These are phyloP conservation scores for Tenualosa ilisha DNA, from an alignment of 2,797 vertebrate genomes.

Conservation along the genomic window DNA sequence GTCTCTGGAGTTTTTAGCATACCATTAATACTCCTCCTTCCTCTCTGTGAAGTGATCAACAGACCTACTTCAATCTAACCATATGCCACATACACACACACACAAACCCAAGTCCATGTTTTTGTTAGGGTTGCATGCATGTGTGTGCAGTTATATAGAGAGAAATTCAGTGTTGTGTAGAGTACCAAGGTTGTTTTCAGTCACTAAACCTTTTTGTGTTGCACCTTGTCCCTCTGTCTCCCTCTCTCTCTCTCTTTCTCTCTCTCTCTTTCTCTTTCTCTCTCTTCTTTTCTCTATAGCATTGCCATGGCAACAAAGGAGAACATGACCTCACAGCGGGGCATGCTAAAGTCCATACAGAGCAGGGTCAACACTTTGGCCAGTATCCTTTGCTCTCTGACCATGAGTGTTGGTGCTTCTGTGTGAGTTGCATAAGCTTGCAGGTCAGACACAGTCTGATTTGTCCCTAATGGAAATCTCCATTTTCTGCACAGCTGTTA, in stretches of 20 bases:
- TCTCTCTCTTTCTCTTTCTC: not conserved
- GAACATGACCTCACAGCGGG: conserved; percentile 97
- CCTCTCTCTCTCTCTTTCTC: not conserved
- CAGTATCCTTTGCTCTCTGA: conserved; percentile 87
- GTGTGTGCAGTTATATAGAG: not conserved
- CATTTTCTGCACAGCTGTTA: conserved; percentile 2
- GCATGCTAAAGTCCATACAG: conserved; percentile 94
- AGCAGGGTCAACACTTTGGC: conserved; percentile 97
- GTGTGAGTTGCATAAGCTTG: not conserved
- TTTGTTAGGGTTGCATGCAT: not conserved
- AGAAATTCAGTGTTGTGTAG: not conserved
- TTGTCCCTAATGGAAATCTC: conserved; percentile 11
- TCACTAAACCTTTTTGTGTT: conserved; percentile 25
- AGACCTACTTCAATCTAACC: not conserved
- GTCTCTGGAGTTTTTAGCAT: not conserved
- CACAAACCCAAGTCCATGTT: not conserved
- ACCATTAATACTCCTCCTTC: not conserved
- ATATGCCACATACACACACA: too few species aligned
- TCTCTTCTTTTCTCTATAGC: conserved; percentile 67
- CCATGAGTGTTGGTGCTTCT: not conserved
- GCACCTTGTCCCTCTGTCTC: not conserved
- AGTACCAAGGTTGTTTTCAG: not conserved
- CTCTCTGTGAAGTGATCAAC: not conserved
- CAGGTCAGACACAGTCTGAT: not conserved
- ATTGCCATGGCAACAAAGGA: conserved; percentile 99